phyloP scores from a whole-genome alignment of 2,888 invertebrate species.

The Deladenus siricidicola region DNA sequence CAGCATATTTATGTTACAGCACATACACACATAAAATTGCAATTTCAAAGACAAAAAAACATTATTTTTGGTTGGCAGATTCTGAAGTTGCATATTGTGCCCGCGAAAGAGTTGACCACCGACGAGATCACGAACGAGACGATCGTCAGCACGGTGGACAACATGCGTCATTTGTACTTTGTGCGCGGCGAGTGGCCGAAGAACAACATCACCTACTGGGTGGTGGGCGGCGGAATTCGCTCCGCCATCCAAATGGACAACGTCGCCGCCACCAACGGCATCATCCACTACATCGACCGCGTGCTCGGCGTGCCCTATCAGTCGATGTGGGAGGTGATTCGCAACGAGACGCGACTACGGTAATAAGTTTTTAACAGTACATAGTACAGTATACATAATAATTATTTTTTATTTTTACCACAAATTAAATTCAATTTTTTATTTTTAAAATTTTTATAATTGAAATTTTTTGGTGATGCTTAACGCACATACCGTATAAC shows the following conservation, averaged over 20 bases:
- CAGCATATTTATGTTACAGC: not conserved
- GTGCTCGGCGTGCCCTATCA: slow-evolving; percentile 54
- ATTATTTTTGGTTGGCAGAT: slow-evolving; percentile 30
- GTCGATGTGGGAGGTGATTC: slow-evolving; percentile 49
- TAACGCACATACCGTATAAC: no score
- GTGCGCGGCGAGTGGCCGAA: slow-evolving; percentile 52
- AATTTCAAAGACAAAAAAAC: not conserved
- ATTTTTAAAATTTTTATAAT: no score
- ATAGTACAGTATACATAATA: not conserved
- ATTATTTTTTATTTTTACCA: not conserved
- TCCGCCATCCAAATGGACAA: slow-evolving; percentile 53
- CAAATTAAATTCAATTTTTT: no score
- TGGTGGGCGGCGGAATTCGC: slow-evolving; percentile 52
- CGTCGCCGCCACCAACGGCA: slow-evolving; percentile 53
- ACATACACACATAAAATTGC: not conserved
- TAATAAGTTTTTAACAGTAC: slow-evolving; percentile 10
- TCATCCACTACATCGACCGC: slow-evolving; percentile 54
- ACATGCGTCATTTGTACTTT: slow-evolving; percentile 51
- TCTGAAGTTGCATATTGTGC: slow-evolving; percentile 53
- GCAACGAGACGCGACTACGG: slow-evolving; percentile 49
- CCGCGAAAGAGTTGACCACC: slow-evolving; percentile 51
- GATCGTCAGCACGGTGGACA: slow-evolving; percentile 52
- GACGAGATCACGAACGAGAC: slow-evolving; percentile 54
- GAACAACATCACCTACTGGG: slow-evolving; percentile 54
- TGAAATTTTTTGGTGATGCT: no score